Base-by-base conservation (phyloP, 1,140 invertebrate genomes). In the Calliopsis andreniformis region DNA sequence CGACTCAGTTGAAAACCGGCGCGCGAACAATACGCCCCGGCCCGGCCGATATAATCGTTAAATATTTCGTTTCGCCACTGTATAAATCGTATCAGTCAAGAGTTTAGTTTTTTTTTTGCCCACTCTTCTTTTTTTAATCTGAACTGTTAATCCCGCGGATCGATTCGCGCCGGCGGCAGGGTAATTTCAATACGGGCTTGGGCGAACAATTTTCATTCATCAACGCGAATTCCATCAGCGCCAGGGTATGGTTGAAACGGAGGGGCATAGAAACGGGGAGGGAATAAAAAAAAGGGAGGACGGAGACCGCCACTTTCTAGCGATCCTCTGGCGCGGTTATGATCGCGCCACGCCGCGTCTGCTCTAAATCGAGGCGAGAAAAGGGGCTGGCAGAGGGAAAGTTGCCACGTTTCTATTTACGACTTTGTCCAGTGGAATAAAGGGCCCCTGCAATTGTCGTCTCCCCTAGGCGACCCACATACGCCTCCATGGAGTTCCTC, bases 201-300 rank as follows among this genome's bases (percentile, higher is more conserved):
- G 68, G 63, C 73, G 83, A 84, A 81, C 66, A 70, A 78, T 80
- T 85, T 85, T 80, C 79, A 81, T 85, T 82, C 82, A 78, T 69
- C 71, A 59, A 69, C 45, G 49, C 61, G 77, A 82, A 82, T 75
- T 82, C 80, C 59, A 53, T 73, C 61, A 66, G 55, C 43, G 49
- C 32, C 53, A 62, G 64, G n/a, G 58, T 53, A 72, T 39, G 66
- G 55, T 76, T 20, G 55, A 70, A 70, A 59, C 39, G 66, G n/a
- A 16, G 35, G 10, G 35, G 70, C 66, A 47, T 45, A 73, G 75
- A 73, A 64, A 56, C 47, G 77, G 39, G 62, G 58, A 23, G 76
- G 70, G 80, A 69, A 56, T 5, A 39, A 71, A 28, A 64, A 35
- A 39, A 59, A 59, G 39, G 72, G 30, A 47, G 56, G 58, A 16